Percentiles rank a stretch among this genome's conserved stretches.
phyloP scores from a whole-genome alignment of 2,888 invertebrate species.

The Drosophila pseudotalamancana region DNA sequence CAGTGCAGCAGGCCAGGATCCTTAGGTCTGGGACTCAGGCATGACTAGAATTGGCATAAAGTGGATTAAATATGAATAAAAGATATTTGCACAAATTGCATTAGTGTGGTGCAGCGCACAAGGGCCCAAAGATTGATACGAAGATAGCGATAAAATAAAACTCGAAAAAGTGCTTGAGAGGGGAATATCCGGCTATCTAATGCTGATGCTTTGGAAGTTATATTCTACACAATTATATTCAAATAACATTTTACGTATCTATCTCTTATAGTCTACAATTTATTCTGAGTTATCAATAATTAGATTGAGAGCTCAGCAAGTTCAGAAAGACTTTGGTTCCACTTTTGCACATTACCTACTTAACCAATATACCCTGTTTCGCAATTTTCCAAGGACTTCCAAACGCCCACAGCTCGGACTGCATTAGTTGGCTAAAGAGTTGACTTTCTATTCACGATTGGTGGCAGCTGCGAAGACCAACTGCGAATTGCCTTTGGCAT shows the following conservation, averaged over 20 bases:
- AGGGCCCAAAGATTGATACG: conserved; percentile 31
- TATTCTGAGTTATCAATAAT: too few species aligned
- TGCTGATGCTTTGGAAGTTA: too few species aligned
- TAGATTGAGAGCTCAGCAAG: too few species aligned
- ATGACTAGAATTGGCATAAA: conserved; percentile 64
- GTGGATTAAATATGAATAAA: conserved; percentile 79
- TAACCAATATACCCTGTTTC: too few species aligned
- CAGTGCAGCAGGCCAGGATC: conserved; percentile 18
- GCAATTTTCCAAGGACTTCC: too few species aligned
- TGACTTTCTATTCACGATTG: conserved; percentile 7
- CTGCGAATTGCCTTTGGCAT: conserved; percentile 1
- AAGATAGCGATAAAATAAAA: conserved; percentile 14
- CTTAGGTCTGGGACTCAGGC: conserved; percentile 13
- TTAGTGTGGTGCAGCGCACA: conserved; percentile 45
- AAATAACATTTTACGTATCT: too few species aligned
- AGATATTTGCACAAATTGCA: conserved; percentile 76
- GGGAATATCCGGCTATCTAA: too few species aligned
- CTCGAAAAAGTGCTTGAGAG: too few species aligned
- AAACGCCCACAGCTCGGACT: conserved; percentile 34
- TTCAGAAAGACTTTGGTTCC: too few species aligned
- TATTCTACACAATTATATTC: too few species aligned
- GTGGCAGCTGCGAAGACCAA: background rate
- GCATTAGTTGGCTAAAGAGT: conserved; percentile 35
- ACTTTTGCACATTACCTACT: too few species aligned
- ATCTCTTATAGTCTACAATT: too few species aligned